A percentile compares a stretch with the other conserved stretches of the same genome.
These are phyloP conservation scores for Falco berigora DNA, from an alignment of 2,797 vertebrate species.

Conservation along the genomic window DNA sequence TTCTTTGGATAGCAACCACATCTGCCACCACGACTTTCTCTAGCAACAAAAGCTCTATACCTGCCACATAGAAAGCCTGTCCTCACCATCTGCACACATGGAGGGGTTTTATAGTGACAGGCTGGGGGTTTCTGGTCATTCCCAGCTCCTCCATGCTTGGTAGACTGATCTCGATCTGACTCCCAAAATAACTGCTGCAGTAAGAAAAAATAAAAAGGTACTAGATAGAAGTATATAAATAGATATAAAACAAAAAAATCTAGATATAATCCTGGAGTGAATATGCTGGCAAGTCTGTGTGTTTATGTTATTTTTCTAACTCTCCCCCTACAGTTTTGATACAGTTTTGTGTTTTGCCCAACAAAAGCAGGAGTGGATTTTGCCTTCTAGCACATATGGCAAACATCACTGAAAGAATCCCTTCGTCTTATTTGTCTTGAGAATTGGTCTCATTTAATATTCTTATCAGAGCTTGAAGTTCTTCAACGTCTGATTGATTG, in stretches of 20 bases:
- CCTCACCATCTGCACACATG: accelerated
- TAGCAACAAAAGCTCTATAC: background rate
- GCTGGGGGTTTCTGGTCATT: background rate
- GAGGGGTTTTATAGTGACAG: background rate
- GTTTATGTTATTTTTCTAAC: background rate
- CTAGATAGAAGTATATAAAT: background rate
- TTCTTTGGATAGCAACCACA: background rate
- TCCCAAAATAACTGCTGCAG: background rate
- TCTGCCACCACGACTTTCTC: background rate
- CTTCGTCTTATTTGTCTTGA: background rate
- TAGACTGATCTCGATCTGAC: background rate
- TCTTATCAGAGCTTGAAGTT: background rate
- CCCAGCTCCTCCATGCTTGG: background rate
- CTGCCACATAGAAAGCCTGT: background rate
- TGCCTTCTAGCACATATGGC: background rate
- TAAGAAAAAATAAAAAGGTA: background rate
- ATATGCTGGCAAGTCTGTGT: background rate
- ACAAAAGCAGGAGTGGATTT: background rate
- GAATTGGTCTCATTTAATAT: background rate
- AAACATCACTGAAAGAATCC: background rate
- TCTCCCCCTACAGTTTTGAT: background rate
- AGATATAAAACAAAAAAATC: background rate
- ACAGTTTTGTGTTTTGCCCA: background rate
- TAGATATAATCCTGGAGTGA: background rate
- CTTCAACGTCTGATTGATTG: background rate